phyloP scores from a whole-genome alignment of 1,140 invertebrate species.

The Brevipalpus yothersi region DNA sequence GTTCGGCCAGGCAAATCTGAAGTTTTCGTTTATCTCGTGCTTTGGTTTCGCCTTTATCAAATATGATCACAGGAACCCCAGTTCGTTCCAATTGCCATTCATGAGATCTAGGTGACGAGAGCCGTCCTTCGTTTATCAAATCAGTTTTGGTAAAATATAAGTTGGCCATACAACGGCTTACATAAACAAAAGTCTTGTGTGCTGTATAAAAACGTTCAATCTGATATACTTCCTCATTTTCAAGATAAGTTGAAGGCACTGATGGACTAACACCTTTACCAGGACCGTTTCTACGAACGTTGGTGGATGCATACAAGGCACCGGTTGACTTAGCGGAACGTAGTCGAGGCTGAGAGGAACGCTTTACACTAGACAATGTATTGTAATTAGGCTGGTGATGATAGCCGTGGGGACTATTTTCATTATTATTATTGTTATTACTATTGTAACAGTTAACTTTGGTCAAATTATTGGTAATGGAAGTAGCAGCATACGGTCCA shows the following conservation, averaged over 20 bases:
- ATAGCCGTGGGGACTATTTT: no score
- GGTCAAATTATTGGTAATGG: no score
- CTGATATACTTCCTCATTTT: constrained; percentile 41
- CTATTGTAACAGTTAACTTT: no score
- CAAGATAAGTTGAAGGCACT: constrained; percentile 19
- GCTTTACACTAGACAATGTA: neutral
- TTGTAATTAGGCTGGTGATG: no score
- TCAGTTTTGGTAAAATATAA: constrained; percentile 33
- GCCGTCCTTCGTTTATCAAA: constrained; percentile 20
- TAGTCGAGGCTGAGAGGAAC: neutral
- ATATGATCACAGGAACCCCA: constrained; percentile 49
- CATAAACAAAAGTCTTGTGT: constrained; percentile 48
- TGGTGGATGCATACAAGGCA: neutral
- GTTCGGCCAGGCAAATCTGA: constrained; percentile 48
- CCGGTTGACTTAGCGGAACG: neutral
- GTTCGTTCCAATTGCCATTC: constrained; percentile 49
- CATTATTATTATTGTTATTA: no score
- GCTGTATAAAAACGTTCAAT: constrained; percentile 53
- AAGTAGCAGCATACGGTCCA: no score
- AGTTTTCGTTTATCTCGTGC: constrained; percentile 42
- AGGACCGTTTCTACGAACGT: neutral
- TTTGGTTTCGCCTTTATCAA: constrained; percentile 45
- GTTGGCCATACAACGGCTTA: constrained; percentile 51
- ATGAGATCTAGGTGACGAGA: constrained; percentile 10
- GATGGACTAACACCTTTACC: neutral